These are phyloP conservation scores for Struthio camelus DNA, from an alignment of 2,113 vertebrate species.

Conservation along the genomic window DNA sequence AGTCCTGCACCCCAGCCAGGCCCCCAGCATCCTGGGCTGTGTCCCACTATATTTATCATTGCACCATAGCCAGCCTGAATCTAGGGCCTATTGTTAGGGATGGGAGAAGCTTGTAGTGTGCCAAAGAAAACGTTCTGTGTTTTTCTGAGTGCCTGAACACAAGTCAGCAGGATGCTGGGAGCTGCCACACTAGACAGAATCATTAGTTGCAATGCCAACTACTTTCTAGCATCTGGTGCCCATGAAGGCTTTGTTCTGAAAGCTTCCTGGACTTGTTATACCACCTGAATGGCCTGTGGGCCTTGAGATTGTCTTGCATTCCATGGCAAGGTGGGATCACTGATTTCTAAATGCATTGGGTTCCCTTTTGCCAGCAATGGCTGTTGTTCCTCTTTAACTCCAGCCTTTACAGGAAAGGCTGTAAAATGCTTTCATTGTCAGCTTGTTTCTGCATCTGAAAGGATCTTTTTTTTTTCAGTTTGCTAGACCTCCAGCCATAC, in stretches of 20 bases:
- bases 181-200: conserved; percentile 5
- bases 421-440: background rate
- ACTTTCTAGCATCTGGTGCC: conserved; percentile 38
- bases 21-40: conserved; percentile 50
- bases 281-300: background rate
- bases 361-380: background rate
- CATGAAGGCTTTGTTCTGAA: background rate
- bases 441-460: background rate
- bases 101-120: conserved; percentile 20
- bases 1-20: conserved; percentile 24
- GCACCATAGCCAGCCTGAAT: conserved; percentile 27
- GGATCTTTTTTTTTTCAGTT: background rate
- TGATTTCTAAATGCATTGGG: background rate
- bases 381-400: background rate
- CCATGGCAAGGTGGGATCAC: background rate
- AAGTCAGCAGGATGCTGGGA: conserved; percentile 56
- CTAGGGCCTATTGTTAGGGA: conserved; percentile 53
- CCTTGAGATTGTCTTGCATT: background rate
- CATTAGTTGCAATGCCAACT: conserved; percentile 24
- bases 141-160: conserved; percentile 47
- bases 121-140: conserved; percentile 59
- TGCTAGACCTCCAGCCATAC: background rate
- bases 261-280: background rate
- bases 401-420: background rate
- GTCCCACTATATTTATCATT: conserved; percentile 52